Base-by-base conservation (phyloP, 2,888 invertebrate species). In the Thereva nobilitata region DNA sequence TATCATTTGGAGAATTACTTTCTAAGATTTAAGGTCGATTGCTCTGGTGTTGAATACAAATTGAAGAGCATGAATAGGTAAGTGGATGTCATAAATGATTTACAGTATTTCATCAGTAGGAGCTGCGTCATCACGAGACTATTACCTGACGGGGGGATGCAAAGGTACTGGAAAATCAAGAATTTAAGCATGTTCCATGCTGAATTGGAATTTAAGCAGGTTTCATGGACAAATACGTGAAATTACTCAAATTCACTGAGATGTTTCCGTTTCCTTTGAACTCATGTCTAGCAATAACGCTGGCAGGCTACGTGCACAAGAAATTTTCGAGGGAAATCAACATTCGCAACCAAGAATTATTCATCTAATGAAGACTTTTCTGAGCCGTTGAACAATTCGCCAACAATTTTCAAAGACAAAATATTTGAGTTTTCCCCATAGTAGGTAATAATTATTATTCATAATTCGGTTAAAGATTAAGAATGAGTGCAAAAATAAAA, bases 41-140 rank as follows among this genome's bases (percentile, higher is more conserved):
- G 10, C 49, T 40, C 49, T 50, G 35, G 61, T 23, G 42, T 4
- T 61, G 61, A 61, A 61, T 61, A 61, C 61, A 61, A 61, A 61
- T 40, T 49, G 55, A 41, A 42, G 61, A 23, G 50, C 61, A 50
- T 61, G 61, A 61, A 61, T 61, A 50, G 42, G 61, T 61, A 61
- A 61, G 50, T 61, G 50, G 61, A n/a, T 61, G 61, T 61, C 61
- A 61, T 61, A 61, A 59, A 61, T 61, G 61, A 61, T 61, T 61
- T 61, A 61, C 61, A 61, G 50, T 50, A 37, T 50, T 50, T 61
- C 61, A 61, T 49, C 50, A 50, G 61, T 41, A 61, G 61, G 49
- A 61, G 61, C 61, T 61, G 49, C 50, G 50, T 61, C 61, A 61
- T 61, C 61, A 61, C 49, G 42, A 61, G 40, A 23, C 61, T 50